A percentile compares a stretch with the other conserved stretches of the same genome.
These are phyloP conservation scores for Bombus superbus DNA, from an alignment of 1,140 invertebrate species.

Conservation along the genomic window DNA sequence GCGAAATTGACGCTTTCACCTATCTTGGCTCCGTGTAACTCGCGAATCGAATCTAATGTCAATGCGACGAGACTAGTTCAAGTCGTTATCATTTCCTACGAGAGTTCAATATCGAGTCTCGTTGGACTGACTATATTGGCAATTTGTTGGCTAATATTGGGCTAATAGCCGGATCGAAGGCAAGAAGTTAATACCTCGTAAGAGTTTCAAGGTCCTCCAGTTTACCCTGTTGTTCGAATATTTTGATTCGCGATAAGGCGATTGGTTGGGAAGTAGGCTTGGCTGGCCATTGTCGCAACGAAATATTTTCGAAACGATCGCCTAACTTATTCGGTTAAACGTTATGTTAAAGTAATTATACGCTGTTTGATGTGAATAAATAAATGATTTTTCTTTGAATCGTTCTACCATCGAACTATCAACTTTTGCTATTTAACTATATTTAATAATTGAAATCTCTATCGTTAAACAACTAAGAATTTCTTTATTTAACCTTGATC, in stretches of 20 bases:
- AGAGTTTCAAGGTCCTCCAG: background rate
- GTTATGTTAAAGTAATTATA: background rate
- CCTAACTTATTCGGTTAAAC: background rate
- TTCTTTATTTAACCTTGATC: background rate
- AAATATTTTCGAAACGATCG: background rate
- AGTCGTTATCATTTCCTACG: constrained; percentile 19
- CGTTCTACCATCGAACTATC: background rate
- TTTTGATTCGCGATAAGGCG: background rate
- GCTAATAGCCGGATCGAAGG: constrained; percentile 5
- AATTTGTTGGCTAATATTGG: constrained; percentile 43
- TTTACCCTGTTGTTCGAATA: background rate
- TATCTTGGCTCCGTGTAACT: background rate
- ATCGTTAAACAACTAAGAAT: too few relatives aligned
- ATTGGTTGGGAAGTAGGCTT: too few relatives aligned
- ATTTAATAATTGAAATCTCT: background rate
- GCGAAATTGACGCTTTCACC: constrained; percentile 7
- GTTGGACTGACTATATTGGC: constrained; percentile 30
- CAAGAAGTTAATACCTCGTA: background rate
- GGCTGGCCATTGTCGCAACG: background rate
- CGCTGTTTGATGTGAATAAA: background rate
- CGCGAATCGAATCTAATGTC: constrained; percentile 6
- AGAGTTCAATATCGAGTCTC: constrained; percentile 44
- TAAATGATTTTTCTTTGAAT: background rate
- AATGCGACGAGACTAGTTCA: background rate
- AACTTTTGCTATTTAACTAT: background rate